phyloP scores from a whole-genome alignment of 2,888 invertebrate species.

The Drosophila engyochracea region DNA sequence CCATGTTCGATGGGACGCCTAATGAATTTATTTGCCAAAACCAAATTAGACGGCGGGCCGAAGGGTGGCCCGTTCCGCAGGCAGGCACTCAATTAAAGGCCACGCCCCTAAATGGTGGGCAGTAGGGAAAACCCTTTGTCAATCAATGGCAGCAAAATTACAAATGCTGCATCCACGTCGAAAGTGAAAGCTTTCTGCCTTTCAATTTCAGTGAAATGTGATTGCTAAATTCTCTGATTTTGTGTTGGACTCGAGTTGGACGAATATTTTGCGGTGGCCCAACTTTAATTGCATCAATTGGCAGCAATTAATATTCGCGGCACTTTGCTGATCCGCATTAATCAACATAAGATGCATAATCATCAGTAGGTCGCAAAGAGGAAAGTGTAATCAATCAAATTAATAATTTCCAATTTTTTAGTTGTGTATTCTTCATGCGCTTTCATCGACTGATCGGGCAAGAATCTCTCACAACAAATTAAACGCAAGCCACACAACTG shows the following conservation, averaged over 20 bases:
- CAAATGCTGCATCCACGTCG: conserved; percentile 11
- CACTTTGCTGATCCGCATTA: conserved; percentile 29
- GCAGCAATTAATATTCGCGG: conserved; percentile 49
- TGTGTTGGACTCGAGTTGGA: not conserved
- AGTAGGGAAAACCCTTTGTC: conserved; percentile 34
- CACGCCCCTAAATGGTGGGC: conserved; percentile 25
- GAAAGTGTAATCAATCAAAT: conserved; percentile 46
- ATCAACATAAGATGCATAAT: conserved; percentile 20
- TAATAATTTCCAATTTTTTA: conserved; percentile 28
- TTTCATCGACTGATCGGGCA: conserved; percentile 24
- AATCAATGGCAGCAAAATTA: conserved; percentile 49
- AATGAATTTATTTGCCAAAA: conserved; percentile 49
- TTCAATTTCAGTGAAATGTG: conserved; percentile 31
- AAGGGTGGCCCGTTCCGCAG: not conserved
- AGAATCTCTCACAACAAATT: conserved; percentile 46
- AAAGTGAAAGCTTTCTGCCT: conserved; percentile 23
- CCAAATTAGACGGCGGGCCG: not conserved
- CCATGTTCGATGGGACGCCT: conserved; percentile 24
- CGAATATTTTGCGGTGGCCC: conserved; percentile 15
- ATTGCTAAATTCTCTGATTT: conserved; percentile 18
- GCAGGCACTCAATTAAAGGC: conserved; percentile 34
- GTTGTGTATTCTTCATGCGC: conserved; percentile 10
- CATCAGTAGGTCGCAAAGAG: conserved; percentile 2
- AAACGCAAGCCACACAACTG: conserved; percentile 52
- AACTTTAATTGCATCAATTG: conserved; percentile 50